phyloP scores from a whole-genome alignment of 2,797 vertebrate species.

The Macroramphosus scolopax region DNA sequence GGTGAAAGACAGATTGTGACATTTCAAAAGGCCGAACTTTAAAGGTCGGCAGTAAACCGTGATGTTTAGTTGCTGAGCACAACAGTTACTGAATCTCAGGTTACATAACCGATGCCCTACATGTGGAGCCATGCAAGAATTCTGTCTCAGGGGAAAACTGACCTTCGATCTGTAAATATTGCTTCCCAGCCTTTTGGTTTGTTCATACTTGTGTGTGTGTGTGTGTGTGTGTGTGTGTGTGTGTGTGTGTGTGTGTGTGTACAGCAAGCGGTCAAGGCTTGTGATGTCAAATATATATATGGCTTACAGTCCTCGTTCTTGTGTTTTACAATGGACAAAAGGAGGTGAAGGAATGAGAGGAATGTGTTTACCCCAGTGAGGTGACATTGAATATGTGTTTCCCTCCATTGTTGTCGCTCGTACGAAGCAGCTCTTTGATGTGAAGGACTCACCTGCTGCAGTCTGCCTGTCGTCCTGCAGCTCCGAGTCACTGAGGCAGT shows the following conservation, averaged over 20 bases:
- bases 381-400: constrained; percentile 12
- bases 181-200: constrained; percentile 55
- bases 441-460: constrained; percentile 32
- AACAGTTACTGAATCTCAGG: too few relatives aligned
- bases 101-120: too few relatives aligned
- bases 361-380: constrained; percentile 14
- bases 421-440: constrained; percentile 40
- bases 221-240: constrained; percentile 61
- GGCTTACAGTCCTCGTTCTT: constrained; percentile 12
- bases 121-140: constrained; percentile 48
- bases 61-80: too few relatives aligned
- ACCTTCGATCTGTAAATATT: constrained; percentile 79
- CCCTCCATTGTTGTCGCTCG: constrained; percentile 3
- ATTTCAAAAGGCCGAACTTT: too few relatives aligned
- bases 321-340: constrained; percentile 17
- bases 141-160: constrained; percentile 67
- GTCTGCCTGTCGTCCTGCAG: constrained; percentile 26
- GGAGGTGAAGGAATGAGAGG: constrained; percentile 16
- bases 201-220: constrained; percentile 40
- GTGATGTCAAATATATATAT: constrained; percentile 30
- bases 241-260: constrained; percentile 61
- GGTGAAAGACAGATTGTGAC: not conserved
- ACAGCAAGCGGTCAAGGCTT: constrained; percentile 50
- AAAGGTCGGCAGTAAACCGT: too few relatives aligned
- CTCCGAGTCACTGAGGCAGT: constrained; percentile 20